These are phyloP conservation scores for Zoroaster sp. DNA, from an alignment of 53 echinoderm and acorn worm species.

Conservation along the genomic window DNA sequence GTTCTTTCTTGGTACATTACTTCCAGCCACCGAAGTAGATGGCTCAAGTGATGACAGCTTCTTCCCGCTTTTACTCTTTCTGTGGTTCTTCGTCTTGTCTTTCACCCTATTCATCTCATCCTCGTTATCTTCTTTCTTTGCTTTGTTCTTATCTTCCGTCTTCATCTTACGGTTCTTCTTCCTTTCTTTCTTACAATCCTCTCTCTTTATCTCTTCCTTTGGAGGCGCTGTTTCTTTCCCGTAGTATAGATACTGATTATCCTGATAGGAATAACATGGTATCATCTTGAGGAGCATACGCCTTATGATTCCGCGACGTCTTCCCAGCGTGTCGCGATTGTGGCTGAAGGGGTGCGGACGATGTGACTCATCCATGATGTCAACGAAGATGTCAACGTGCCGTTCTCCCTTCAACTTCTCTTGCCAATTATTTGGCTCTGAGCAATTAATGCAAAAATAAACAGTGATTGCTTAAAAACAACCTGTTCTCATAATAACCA, in stretches of 20 bases:
- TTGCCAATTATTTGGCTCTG: slow-evolving; percentile 51
- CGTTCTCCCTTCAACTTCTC: slow-evolving; percentile 8
- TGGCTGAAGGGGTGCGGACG: neutral
- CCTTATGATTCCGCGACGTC: slow-evolving; percentile 13
- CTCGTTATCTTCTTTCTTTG: neutral
- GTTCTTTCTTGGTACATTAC: neutral
- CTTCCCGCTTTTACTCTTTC: neutral
- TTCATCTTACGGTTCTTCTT: neutral
- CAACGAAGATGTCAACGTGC: neutral
- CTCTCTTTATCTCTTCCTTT: neutral
- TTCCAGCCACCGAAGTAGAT: neutral
- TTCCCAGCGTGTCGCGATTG: neutral
- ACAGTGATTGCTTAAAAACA: too few species aligned
- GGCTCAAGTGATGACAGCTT: neutral
- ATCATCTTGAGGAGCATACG: slow-evolving; percentile 17
- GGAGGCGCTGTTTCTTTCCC: neutral
- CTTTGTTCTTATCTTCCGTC: neutral
- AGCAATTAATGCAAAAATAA: neutral
- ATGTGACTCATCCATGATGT: slow-evolving; percentile 10
- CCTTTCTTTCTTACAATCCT: neutral
- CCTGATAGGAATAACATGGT: slow-evolving; percentile 1
- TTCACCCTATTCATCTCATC: neutral
- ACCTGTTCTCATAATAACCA: too few species aligned
- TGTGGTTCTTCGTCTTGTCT: neutral
- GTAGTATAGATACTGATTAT: neutral